Evolutionary conservation across 1,140 invertebrate genomes (phyloP), one percentile per base, ranked within the genome.

Genomic region (Homalodisca vitripennis): DNA sequence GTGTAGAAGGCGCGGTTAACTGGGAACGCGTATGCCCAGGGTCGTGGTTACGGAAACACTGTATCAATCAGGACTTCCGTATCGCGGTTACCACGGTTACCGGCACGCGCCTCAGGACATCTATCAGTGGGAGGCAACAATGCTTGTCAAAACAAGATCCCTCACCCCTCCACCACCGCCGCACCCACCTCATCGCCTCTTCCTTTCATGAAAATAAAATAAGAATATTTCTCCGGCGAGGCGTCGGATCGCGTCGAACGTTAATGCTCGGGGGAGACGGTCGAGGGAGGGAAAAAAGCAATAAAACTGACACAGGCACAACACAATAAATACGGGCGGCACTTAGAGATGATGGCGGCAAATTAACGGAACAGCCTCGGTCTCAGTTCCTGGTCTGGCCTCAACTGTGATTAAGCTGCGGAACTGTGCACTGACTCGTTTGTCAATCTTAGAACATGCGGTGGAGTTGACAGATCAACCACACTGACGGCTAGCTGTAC

Each of bases 171-270:
- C 62, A 60, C 55, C 55, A 14, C 51, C 20, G 55, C 55, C n/a
- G n/a, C n/a, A n/a, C n/a, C n/a, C n/a, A n/a, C n/a, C n/a, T n/a
- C n/a, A n/a, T n/a, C n/a, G n/a, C n/a, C n/a, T n/a, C n/a, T n/a
- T 66, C 63, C 63, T 66, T 66, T 66, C 63, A 66, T 66, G 63
- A 66, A 66, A 66, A 66, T 66, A 66, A 66, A 66, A 66, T 66
- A 66, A 66, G 63, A 66, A 66, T 66, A 66, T 66, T 66, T 47
- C n/a, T n/a, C 63, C 31, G 55, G 55, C 55, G 55, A 60, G 55
- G 22, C 27, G 27, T 17, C 3, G 6, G 29, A 29, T n/a, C n/a
- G n/a, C 60, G 31, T 63, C 60, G 60, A 63, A 63, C 60, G 60
- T 63, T 63, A 63, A 63, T 32, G 60, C 60, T 63, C 60, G 60